phyloP scores from a whole-genome alignment of 2,113 vertebrate species.

The Coryphaenoides rupestris region DNA sequence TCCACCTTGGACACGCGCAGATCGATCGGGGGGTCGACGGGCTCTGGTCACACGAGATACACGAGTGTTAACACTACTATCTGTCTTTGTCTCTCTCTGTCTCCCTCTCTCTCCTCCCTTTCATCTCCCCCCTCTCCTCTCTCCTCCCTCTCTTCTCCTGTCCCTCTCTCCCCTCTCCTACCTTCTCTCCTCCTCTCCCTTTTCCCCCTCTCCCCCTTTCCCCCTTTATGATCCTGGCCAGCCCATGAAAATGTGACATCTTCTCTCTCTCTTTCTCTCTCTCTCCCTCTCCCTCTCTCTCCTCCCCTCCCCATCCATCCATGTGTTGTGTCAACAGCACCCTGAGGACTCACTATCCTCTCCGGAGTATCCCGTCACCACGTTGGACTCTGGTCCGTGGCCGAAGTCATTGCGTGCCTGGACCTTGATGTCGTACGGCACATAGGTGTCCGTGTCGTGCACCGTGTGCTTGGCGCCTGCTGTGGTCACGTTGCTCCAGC shows the following conservation, averaged over 20 bases:
- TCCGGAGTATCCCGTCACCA: slow-evolving; percentile 85
- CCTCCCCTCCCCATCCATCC: too few relatives aligned
- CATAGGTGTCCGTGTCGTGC: slow-evolving; percentile 82
- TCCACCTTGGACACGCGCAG: slow-evolving; percentile 81
- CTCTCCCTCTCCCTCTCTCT: too few relatives aligned
- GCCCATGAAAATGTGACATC: too few relatives aligned
- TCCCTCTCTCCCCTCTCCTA: too few relatives aligned
- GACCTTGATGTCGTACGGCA: slow-evolving; percentile 91
- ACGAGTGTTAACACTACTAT: neutral
- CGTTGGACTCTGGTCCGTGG: slow-evolving; percentile 79
- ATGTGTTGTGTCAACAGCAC: too few relatives aligned
- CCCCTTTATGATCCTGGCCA: too few relatives aligned
- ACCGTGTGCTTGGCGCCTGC: slow-evolving; percentile 72
- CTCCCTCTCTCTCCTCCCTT: too few relatives aligned
- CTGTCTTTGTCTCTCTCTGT: neutral
- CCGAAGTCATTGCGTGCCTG: slow-evolving; percentile 91
- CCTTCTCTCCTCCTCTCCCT: too few relatives aligned
- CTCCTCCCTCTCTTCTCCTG: too few relatives aligned
- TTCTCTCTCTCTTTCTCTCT: too few relatives aligned
- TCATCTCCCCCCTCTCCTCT: too few relatives aligned
- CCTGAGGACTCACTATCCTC: slow-evolving; percentile 95
- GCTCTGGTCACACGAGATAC: slow-evolving; percentile 75
- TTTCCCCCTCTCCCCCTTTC: too few relatives aligned
- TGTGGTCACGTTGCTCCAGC: slow-evolving; percentile 83
- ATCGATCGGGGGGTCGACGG: slow-evolving; percentile 81